Conservation (phyloP, 2,888 invertebrate genomes). For the Leptopilina myrica region DNA sequence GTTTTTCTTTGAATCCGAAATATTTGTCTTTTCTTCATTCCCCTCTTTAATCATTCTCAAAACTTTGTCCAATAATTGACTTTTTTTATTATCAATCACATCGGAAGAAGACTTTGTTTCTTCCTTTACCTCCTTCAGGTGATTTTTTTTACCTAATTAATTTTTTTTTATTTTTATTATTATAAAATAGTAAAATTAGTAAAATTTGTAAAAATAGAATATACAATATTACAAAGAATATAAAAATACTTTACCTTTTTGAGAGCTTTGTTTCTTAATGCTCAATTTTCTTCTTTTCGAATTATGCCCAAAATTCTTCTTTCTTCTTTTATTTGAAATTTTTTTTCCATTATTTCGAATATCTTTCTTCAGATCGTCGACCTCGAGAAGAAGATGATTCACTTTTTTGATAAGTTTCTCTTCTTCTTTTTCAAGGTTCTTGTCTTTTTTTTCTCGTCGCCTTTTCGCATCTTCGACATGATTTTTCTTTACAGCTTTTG, state of each 20-base stretch:
- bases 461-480: not conserved
- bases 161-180: too few relatives aligned
- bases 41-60: slow-evolving; percentile 48
- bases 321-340: not conserved
- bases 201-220: too few relatives aligned
- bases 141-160: too few relatives aligned
- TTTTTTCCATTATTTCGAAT: not conserved
- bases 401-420: not conserved
- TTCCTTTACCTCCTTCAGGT: too few relatives aligned
- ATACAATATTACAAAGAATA: too few relatives aligned
- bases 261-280: not conserved
- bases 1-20: not conserved
- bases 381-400: not conserved
- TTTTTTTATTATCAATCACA: slow-evolving; percentile 37
- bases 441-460: not conserved
- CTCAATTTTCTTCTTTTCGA: not conserved
- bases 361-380: not conserved
- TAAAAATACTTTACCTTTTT: too few relatives aligned
- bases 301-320: not conserved
- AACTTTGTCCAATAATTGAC: slow-evolving; percentile 49
- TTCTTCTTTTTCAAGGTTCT: not conserved
- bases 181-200: too few relatives aligned
- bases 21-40: not conserved
- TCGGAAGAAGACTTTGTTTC: too few relatives aligned
- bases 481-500: not conserved